Evolutionary conservation across 2,888 invertebrate species (phyloP).

Genomic region (Camptogramma bilineatum): DNA sequence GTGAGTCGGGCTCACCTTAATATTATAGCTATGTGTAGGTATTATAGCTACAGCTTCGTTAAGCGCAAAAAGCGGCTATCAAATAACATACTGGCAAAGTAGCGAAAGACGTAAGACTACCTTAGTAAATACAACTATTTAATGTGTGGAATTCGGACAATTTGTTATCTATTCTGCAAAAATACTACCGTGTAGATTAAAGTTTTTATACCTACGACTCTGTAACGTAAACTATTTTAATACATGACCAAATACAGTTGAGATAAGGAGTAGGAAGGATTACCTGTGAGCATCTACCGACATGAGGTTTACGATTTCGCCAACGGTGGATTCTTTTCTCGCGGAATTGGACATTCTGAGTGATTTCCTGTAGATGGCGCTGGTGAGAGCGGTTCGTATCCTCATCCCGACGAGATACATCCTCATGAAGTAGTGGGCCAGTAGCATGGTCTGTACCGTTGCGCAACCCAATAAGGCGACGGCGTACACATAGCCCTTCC

Average conservation of each 20-base stretch:
- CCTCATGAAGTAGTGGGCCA: slow-evolving; percentile 96
- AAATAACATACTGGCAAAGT: slow-evolving; percentile 21
- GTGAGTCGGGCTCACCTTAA: slow-evolving; percentile 32
- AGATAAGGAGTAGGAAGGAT: slow-evolving; percentile 25
- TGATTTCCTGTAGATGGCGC: slow-evolving; percentile 95
- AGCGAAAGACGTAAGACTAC: neutral
- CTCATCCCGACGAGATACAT: slow-evolving; percentile 96
- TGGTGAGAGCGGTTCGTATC: slow-evolving; percentile 94
- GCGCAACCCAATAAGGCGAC: slow-evolving; percentile 90
- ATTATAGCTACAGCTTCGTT: slow-evolving; percentile 26
- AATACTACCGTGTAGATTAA: slow-evolving; percentile 9
- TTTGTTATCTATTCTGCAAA: neutral
- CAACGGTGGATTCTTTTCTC: slow-evolving; percentile 93
- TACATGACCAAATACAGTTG: slow-evolving; percentile 7
- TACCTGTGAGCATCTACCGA: slow-evolving; percentile 94
- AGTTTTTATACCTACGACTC: neutral
- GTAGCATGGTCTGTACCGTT: slow-evolving; percentile 91
- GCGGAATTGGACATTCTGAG: slow-evolving; percentile 91
- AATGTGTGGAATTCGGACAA: slow-evolving; percentile 4
- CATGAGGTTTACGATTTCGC: slow-evolving; percentile 97
- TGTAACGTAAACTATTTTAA: slow-evolving; percentile 6
- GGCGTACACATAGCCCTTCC: slow-evolving; percentile 96
- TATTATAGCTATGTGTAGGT: slow-evolving; percentile 22
- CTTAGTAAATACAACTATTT: neutral
- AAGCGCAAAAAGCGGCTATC: slow-evolving; percentile 23